phyloP scores from a whole-genome alignment of 2,113 vertebrate species.

The Podarcis cretensis region DNA sequence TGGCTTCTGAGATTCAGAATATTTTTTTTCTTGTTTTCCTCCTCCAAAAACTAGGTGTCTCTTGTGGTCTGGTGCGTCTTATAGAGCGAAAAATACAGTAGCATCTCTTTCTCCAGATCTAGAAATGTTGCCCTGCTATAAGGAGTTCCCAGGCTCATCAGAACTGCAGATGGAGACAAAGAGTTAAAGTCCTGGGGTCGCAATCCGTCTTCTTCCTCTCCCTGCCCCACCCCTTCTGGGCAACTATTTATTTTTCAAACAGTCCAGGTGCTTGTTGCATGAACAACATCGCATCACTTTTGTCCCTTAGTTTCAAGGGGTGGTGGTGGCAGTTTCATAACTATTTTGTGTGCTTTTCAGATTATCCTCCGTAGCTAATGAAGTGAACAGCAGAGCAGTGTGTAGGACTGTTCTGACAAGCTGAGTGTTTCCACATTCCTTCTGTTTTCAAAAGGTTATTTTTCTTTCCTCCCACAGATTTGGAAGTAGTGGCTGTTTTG shows the following conservation, averaged over 20 bases:
- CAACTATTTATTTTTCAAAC: neutral
- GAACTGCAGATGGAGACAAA: neutral
- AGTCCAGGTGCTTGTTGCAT: neutral
- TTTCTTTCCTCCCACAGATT: conserved; percentile 34
- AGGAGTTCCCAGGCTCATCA: neutral
- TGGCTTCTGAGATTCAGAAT: no score
- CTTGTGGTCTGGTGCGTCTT: no score
- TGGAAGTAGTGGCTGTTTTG: conserved; percentile 29
- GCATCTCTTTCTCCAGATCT: no score
- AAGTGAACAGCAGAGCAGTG: neutral
- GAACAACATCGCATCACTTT: neutral
- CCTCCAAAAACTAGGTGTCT: no score
- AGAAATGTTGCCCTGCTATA: no score
- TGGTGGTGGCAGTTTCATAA: neutral
- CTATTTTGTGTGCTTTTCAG: neutral
- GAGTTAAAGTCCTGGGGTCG: neutral
- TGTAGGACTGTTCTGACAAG: conserved; percentile 17
- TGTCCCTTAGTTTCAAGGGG: neutral
- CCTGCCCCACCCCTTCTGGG: no score
- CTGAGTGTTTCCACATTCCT: conserved; percentile 6
- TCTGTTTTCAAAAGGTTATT: conserved; percentile 28
- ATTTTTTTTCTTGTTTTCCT: no score
- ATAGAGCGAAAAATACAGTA: no score
- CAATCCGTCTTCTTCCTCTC: neutral
- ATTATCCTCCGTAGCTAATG: neutral